Base-by-base conservation (phyloP, 2,888 invertebrate genomes). In the Emesis furor region DNA sequence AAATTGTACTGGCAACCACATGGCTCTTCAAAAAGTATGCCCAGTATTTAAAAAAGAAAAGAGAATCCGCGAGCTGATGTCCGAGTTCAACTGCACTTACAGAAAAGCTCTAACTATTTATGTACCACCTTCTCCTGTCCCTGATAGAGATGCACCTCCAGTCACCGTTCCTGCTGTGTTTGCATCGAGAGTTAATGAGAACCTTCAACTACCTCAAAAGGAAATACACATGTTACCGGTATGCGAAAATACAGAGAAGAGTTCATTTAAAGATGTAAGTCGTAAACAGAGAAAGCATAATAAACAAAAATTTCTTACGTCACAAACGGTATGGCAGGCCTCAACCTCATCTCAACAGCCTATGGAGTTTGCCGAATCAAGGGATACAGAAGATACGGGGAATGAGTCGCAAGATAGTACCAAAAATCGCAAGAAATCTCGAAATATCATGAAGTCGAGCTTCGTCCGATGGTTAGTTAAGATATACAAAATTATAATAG, bases 51-150 rank as follows among this genome's bases (percentile, higher is more conserved):
- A 80, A 10, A 88, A 85, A 77, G 89, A 89, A 55, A 86, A 80
- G 74, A 79, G 51, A 10, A 62, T 87, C 0, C 51, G 88, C 35
- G 82, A 86, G 37, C 30, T 87, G 5, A 89, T 89, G 88, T 51
- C 83, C 0, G 85, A 87, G 5, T 86, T 83, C 42, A 86, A 86
- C 37, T 87, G 86, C 69, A 81, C 85, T 8, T 88, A 86, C 68
- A 78, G 68, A 72, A 84, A 79, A 73, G 84, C 88, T 4, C 51
- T 83, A 4, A 69, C 68, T 6, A 59, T 77, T 32, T 87, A 77
- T 32, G 71, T 77, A 12, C 39, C 77, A 30, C 69, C 77, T 42
- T 17, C 32, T 32, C 65, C 65, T 14, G 14, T 5, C 12, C 65
- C 2, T 12, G 32, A 32, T 51, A 51, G 51, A 10, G 51, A n/a